Conservation (phyloP, 2,113 vertebrate genomes). For the Phaethon lepturus region DNA sequence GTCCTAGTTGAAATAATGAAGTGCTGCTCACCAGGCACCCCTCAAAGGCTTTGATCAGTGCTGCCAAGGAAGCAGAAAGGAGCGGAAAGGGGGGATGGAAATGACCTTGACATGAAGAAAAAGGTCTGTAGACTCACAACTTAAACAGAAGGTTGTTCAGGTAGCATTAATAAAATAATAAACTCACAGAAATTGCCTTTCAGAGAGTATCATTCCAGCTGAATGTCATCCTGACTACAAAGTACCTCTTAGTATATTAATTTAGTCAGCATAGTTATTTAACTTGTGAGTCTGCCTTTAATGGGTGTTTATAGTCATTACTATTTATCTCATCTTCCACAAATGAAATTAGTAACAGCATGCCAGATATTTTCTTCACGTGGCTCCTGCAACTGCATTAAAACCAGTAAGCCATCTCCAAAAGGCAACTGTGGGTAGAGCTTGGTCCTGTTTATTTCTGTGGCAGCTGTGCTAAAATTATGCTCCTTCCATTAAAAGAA, state of each 20-base stretch:
- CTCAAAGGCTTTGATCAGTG: accelerated
- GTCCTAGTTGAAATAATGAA: not conserved
- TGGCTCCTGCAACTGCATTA: not conserved
- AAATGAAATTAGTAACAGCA: constrained; percentile 22
- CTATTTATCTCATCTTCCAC: constrained; percentile 21
- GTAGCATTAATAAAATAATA: not conserved
- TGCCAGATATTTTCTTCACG: not conserved
- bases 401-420: not conserved
- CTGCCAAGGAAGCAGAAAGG: not conserved
- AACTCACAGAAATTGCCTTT: not conserved
- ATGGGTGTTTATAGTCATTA: constrained; percentile 6
- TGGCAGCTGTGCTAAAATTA: constrained; percentile 24
- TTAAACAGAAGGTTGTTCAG: not conserved
- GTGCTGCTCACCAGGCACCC: not conserved
- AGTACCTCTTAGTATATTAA: not conserved
- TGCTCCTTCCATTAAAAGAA: not conserved
- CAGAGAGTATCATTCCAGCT: not conserved
- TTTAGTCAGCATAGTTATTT: not conserved
- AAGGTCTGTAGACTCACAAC: not conserved
- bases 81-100: not conserved
- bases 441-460: not conserved
- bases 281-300: constrained; percentile 4
- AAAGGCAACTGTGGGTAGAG: not conserved
- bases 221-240: not conserved
- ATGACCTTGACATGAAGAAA: not conserved